Percentiles rank a stretch among this genome's conserved stretches.
Conservation (phyloP, 2,888 invertebrate species). For the Choreutis nemorana region DNA sequence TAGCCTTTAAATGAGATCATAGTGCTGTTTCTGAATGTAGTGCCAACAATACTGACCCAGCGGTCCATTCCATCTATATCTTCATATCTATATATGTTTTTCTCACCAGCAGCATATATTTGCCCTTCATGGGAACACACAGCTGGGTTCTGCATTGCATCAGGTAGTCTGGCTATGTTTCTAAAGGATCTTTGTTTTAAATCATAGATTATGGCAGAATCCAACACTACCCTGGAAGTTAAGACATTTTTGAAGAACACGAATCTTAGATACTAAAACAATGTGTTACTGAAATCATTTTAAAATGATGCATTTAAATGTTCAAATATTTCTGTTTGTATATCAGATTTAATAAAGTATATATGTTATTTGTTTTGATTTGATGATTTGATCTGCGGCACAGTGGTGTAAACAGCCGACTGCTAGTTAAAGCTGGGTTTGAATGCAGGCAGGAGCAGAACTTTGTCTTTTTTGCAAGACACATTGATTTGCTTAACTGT, state of each 20-base stretch:
- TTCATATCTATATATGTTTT: constrained; percentile 34
- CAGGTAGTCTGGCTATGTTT: constrained; percentile 34
- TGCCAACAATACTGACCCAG: constrained; percentile 25
- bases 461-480: no score
- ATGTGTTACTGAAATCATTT: not conserved
- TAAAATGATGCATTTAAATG: no score
- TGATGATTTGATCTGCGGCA: not conserved
- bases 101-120: constrained; percentile 36
- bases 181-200: constrained; percentile 30
- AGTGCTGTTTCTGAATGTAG: constrained; percentile 27
- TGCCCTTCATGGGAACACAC: constrained; percentile 30
- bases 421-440: no score
- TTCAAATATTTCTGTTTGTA: no score
- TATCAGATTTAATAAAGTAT: not conserved
- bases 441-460: no score
- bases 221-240: constrained; percentile 37
- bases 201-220: constrained; percentile 34
- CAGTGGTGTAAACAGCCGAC: not conserved
- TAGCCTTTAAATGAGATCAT: constrained; percentile 35
- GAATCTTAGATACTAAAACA: not conserved
- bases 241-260: constrained; percentile 3
- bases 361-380: not conserved
- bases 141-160: constrained; percentile 42
- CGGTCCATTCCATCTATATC: constrained; percentile 20
- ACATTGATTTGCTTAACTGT: no score